phyloP scores from a whole-genome alignment of 2,797 vertebrate genomes.

The Ctenopoma kingsleyae region DNA sequence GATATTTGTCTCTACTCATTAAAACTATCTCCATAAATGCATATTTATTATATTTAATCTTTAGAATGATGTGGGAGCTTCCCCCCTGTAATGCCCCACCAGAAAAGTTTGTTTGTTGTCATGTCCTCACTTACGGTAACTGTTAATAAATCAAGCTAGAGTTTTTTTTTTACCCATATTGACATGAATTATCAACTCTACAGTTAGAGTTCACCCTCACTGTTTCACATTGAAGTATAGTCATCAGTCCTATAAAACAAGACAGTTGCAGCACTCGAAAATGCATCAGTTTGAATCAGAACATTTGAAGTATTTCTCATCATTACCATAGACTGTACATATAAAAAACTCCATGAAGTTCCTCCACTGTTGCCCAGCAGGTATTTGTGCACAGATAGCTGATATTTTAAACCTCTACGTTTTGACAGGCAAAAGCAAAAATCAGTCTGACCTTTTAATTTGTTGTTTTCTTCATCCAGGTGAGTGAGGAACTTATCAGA shows the following conservation, averaged over 20 bases:
- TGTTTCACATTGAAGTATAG: not conserved
- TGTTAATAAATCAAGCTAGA: not conserved
- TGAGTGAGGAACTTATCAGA: conserved; percentile 97
- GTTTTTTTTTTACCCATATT: not conserved
- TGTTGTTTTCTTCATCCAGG: conserved; percentile 77
- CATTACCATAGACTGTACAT: not conserved
- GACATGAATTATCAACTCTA: not conserved
- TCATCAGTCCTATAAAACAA: not conserved
- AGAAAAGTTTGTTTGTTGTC: not conserved
- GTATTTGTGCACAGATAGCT: not conserved
- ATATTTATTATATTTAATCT: not conserved
- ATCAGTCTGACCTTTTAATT: conserved; percentile 12
- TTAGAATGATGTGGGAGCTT: conserved; percentile 5
- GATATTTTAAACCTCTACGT: not conserved
- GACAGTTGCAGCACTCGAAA: not conserved
- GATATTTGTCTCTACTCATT: not conserved
- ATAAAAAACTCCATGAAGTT: not conserved
- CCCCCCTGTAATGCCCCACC: not conserved
- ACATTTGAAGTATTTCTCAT: not conserved
- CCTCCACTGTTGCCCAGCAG: not conserved
- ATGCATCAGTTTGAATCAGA: too few species aligned
- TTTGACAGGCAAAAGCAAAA: not conserved
- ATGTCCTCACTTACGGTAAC: not conserved
- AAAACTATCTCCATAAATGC: not conserved
- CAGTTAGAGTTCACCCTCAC: not conserved